Conservation (phyloP, 2,797 vertebrate species). For the Acanthopagrus latus region DNA sequence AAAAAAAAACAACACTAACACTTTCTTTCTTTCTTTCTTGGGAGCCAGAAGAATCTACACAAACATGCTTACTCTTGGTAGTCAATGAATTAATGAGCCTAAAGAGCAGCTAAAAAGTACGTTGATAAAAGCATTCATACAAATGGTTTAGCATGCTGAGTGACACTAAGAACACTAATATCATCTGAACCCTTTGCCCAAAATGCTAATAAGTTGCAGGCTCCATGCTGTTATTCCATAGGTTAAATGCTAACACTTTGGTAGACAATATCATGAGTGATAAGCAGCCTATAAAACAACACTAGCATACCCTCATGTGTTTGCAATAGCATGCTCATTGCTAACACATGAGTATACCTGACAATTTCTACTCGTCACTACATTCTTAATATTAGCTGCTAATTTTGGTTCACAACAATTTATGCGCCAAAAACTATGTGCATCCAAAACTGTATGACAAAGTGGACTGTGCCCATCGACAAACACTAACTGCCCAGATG, state of each 20-base stretch:
- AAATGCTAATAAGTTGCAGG: background rate
- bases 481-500: too few species aligned
- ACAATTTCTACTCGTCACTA: background rate
- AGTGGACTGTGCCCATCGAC: background rate
- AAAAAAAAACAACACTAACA: background rate
- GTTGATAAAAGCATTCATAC: background rate
- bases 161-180: background rate
- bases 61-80: background rate
- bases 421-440: background rate
- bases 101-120: background rate
- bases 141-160: background rate
- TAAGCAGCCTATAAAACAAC: background rate
- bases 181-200: too few species aligned
- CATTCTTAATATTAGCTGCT: background rate
- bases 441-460: background rate
- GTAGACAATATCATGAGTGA: background rate
- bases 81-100: background rate
- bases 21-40: background rate
- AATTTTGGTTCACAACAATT: background rate
- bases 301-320: background rate
- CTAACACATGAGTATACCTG: background rate
- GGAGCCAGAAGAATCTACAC: background rate
- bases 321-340: background rate
- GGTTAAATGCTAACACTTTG: too few species aligned
- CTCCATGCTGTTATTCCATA: background rate